Conservation (phyloP, 1,140 invertebrate species). For the Olivierus martensii region DNA sequence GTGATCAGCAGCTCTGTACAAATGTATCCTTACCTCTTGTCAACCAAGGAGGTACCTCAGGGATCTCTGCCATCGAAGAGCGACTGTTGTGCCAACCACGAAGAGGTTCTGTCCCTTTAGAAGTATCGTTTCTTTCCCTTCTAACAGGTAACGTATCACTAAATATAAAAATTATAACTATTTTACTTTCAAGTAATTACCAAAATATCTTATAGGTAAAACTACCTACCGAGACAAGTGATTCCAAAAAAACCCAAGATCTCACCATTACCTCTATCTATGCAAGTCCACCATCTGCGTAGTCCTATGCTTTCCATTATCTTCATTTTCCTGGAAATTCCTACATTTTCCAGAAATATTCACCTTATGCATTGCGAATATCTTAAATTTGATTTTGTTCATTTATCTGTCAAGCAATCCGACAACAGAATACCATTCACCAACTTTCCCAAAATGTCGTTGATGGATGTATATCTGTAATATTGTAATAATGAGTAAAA, state of each 20-base stretch:
- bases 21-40: not conserved
- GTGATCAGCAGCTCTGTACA: no score
- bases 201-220: no score
- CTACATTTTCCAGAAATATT: no score
- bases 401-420: not conserved
- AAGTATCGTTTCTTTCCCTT: conserved; percentile 9
- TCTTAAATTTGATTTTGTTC: not conserved
- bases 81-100: conserved; percentile 6
- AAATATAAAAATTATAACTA: no score
- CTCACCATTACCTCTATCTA: no score
- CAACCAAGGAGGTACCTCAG: conserved; percentile 2
- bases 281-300: no score
- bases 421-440: not conserved
- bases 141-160: conserved; percentile 5
- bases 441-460: not conserved
- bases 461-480: not conserved
- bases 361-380: not conserved
- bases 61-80: conserved; percentile 6
- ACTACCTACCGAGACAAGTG: no score
- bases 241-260: no score
- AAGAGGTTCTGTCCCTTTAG: conserved; percentile 15
- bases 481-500: not conserved
- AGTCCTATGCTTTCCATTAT: no score
- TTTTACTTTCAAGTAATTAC: no score
- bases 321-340: no score